These are phyloP conservation scores for Philaethria dido DNA, from an alignment of 2,888 invertebrate species.

Conservation along the genomic window DNA sequence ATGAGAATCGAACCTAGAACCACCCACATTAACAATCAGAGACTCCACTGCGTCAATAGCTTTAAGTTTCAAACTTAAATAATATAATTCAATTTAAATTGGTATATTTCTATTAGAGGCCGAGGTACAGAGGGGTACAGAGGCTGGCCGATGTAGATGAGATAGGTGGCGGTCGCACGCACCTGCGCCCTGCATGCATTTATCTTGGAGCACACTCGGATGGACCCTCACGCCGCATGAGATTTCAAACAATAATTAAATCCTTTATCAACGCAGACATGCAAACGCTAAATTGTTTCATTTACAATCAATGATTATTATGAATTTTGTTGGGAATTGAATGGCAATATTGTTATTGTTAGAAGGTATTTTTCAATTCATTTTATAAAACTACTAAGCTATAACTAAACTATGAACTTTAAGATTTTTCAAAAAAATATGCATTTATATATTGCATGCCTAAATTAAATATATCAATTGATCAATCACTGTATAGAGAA, in stretches of 20 bases:
- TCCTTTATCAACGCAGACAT: conserved; percentile 27
- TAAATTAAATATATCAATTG: too few species aligned
- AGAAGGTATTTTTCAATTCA: background rate
- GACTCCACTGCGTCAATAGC: too few species aligned
- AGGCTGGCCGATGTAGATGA: conserved; percentile 29
- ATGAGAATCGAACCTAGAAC: too few species aligned
- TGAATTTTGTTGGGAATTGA: background rate
- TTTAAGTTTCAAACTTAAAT: too few species aligned
- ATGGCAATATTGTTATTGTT: background rate
- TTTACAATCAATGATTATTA: conserved; percentile 8
- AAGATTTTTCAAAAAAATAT: too few species aligned
- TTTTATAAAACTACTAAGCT: too few species aligned
- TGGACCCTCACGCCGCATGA: conserved; percentile 39
- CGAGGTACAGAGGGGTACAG: background rate
- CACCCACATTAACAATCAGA: too few species aligned
- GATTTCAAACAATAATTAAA: conserved; percentile 25
- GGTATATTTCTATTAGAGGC: conserved; percentile 10
- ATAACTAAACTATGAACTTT: too few species aligned
- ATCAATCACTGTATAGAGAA: too few species aligned
- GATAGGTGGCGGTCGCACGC: conserved; percentile 40
- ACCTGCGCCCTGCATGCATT: conserved; percentile 47
- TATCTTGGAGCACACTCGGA: conserved; percentile 54
- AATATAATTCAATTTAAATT: conserved; percentile 13
- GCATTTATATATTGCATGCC: too few species aligned
- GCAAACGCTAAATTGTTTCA: conserved; percentile 23